Evolutionary conservation across 2,888 invertebrate genomes (phyloP).

Genomic region (Spisula subtruncata): DNA sequence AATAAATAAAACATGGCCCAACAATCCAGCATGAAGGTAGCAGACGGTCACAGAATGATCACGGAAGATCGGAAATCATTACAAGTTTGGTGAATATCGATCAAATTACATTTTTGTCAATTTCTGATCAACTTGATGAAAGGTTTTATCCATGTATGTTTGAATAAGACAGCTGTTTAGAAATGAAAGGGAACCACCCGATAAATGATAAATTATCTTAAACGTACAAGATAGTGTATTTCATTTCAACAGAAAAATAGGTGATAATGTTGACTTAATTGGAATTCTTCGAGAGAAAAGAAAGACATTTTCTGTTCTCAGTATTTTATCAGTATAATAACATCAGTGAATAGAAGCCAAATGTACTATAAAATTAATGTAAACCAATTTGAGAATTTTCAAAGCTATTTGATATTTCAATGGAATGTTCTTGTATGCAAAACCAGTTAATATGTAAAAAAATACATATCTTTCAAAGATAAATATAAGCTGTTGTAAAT

Average conservation of each 20-base stretch:
- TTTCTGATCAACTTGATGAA: slow-evolving; percentile 7
- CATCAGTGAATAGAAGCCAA: not conserved
- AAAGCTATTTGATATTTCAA: not conserved
- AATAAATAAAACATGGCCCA: too few species aligned
- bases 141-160: not conserved
- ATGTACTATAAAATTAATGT: not conserved
- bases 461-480: too few species aligned
- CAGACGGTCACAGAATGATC: too few species aligned
- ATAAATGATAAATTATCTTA: slow-evolving; percentile 19
- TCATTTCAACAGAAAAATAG: not conserved
- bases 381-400: not conserved
- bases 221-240: slow-evolving; percentile 12
- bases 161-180: slow-evolving; percentile 14
- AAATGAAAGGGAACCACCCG: not conserved
- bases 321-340: not conserved
- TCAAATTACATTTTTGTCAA: slow-evolving; percentile 9
- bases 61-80: too few species aligned
- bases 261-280: not conserved
- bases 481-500: too few species aligned
- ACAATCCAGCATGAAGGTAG: too few species aligned
- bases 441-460: too few species aligned
- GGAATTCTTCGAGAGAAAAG: not conserved
- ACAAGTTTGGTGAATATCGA: not conserved
- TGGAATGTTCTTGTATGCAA: not conserved
- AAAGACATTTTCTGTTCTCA: not conserved